A percentile compares a stretch with the other conserved stretches of the same genome.
Evolutionary conservation across 2,113 vertebrate genomes (phyloP).

Genomic region (Egretta garzetta): DNA sequence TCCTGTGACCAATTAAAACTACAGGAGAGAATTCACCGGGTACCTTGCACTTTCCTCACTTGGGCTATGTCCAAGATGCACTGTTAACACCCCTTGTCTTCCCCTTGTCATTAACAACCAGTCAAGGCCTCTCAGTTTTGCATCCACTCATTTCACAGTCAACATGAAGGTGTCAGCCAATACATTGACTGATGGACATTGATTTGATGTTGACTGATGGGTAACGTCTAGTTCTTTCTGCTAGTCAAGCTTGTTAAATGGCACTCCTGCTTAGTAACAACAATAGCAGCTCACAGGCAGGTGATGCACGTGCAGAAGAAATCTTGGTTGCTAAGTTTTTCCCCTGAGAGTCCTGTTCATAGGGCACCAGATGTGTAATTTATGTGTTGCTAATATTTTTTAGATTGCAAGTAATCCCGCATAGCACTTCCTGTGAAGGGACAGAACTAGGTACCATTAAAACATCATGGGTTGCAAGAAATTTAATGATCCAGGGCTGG

Average conservation of each 20-base stretch:
- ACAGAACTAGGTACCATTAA: neutral
- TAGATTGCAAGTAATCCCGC: neutral
- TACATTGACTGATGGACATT: neutral
- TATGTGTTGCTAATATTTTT: neutral
- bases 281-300: neutral
- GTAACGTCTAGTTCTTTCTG: neutral
- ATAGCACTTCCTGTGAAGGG: neutral
- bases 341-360: neutral
- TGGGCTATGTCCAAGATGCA: neutral
- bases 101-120: neutral
- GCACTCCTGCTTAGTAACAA: neutral
- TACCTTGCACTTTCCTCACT: neutral
- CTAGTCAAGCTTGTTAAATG: neutral
- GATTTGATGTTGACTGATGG: neutral
- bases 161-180: neutral
- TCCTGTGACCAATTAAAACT: neutral
- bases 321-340: neutral
- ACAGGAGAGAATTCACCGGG: neutral
- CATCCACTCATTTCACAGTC: neutral
- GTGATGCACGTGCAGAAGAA: neutral
- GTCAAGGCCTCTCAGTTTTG: neutral
- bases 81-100: neutral
- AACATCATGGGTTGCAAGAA: neutral
- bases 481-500: neutral
- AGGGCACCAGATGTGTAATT: neutral